Base-by-base conservation (phyloP, 2,888 invertebrate genomes). In the Hypomecis punctinalis region DNA sequence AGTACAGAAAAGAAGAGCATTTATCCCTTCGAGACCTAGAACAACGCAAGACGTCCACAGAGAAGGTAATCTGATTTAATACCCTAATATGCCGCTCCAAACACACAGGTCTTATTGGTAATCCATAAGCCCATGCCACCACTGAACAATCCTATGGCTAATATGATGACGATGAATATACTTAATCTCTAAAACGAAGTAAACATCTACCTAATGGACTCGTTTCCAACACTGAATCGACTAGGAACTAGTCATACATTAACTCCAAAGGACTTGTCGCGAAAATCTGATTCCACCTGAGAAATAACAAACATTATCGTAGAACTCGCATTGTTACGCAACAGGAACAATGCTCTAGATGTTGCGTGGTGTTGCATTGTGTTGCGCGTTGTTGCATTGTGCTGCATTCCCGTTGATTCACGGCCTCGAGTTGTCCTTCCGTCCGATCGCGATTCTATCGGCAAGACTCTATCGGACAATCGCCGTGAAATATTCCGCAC, bases 401-500 rank as follows among this genome's bases (percentile, higher is more conserved):
- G 60, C 13, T 47, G 61, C 61, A 54, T 54, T 55, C 56, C 71
- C 62, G 63, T 81, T 89, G 90, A 90, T 90, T 89, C 90, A 90
- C 87, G 81, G 89, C 8, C 63, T 42, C 82, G 80, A 83, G 79
- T 80, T 80, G 84, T 81, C 83, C 84, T 88, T 85, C 87, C 63
- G 63, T 48, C 63, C 56, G 87, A 83, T 83, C 83, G 71, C 82
- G 78, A 46, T 40, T 55, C 82, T 86, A 88, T 86, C 89, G 81
- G 37, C 83, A 78, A 78, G 76, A 68, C 78, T 76, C 83, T 88
- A 91, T 91, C 91, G 86, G 82, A 80, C 82, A 87, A 90, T 90
- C 91, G 86, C 84, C 89, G 89, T 90, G 89, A 91, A 89, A 90
- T 91, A 90, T 85, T 89, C 90, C 84, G 75, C 80, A 80, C 80